Evolutionary conservation across 1,140 invertebrate species (phyloP).

Genomic region (Bombus polaris): DNA sequence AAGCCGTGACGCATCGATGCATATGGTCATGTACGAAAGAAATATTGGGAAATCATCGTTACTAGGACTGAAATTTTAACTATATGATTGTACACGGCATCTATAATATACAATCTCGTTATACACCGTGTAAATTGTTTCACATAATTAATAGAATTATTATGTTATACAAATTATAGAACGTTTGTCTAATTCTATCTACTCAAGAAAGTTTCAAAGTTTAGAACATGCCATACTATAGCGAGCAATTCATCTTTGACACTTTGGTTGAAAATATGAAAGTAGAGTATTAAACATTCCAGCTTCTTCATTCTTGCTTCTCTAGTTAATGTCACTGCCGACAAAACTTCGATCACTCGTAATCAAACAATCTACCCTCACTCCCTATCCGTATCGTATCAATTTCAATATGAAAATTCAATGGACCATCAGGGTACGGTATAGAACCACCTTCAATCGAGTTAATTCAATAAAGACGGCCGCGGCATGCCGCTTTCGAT

Average conservation of each 20-base stretch:
- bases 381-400: too few relatives aligned
- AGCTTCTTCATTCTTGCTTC: neutral
- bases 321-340: neutral
- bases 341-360: neutral
- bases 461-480: constrained; percentile 35
- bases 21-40: neutral
- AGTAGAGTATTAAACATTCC: neutral
- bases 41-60: neutral
- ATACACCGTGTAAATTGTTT: neutral
- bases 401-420: constrained; percentile 7
- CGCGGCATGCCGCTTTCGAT: neutral
- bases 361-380: neutral
- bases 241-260: too few relatives aligned
- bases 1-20: neutral
- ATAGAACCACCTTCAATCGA: neutral
- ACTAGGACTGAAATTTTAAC: neutral
- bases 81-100: neutral
- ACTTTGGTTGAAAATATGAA: too few relatives aligned
- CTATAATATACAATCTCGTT: neutral
- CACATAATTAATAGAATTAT: neutral
- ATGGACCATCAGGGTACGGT: neutral
- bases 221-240: neutral
- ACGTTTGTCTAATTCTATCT: neutral
- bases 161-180: neutral
- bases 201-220: neutral